These are phyloP conservation scores for Hippasteria phrygiana DNA, from an alignment of 53 echinoderm and acorn worm species.

Conservation along the genomic window DNA sequence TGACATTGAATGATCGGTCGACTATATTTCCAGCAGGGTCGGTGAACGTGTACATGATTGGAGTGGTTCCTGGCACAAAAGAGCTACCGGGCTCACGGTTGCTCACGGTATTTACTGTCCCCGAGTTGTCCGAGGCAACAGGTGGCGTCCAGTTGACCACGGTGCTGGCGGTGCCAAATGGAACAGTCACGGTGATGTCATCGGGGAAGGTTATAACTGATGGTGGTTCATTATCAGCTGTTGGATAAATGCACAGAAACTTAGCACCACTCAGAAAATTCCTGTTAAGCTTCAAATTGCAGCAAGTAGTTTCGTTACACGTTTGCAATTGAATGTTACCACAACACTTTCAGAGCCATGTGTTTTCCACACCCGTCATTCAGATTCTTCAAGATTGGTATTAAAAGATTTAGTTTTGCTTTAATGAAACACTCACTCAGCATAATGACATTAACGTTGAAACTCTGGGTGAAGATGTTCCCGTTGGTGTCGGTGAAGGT, in stretches of 20 bases:
- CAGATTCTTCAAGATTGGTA: too few relatives aligned
- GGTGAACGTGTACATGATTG: constrained; percentile 69
- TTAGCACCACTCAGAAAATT: too few relatives aligned
- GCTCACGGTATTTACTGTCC: constrained; percentile 21
- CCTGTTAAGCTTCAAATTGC: too few relatives aligned
- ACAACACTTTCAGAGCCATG: too few relatives aligned
- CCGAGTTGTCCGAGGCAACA: constrained; percentile 65
- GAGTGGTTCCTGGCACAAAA: constrained; percentile 52
- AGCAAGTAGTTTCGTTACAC: too few relatives aligned
- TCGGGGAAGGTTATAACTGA: not conserved
- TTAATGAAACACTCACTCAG: not conserved
- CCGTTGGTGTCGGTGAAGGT: constrained; percentile 68
- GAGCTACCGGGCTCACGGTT: constrained; percentile 37
- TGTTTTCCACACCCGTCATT: too few relatives aligned
- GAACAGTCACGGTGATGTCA: constrained; percentile 65
- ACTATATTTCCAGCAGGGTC: constrained; percentile 73
- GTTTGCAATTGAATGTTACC: too few relatives aligned
- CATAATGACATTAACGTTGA: constrained; percentile 46
- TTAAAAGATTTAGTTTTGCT: too few relatives aligned
- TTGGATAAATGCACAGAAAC: too few relatives aligned
- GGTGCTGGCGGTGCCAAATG: constrained; percentile 58
- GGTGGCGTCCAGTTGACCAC: constrained; percentile 64
- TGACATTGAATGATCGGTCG: constrained; percentile 66
- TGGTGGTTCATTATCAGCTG: constrained; percentile 12
- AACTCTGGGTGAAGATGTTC: constrained; percentile 49